Percentiles rank a stretch among this genome's conserved stretches.
Conservation (phyloP, 2,888 invertebrate genomes). For the Idaea dimidiata region DNA sequence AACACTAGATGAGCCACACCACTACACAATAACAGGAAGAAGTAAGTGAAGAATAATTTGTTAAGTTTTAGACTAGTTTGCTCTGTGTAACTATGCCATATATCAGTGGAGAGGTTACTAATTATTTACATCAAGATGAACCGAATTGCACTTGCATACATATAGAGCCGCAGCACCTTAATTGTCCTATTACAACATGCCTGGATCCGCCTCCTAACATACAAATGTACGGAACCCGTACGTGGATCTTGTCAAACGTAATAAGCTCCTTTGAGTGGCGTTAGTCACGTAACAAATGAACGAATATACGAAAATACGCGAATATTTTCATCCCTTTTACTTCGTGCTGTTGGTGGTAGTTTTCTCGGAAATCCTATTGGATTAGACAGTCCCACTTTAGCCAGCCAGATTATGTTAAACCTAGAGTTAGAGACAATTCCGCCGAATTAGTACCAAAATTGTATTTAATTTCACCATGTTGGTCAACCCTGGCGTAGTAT, state of each 20-base stretch:
- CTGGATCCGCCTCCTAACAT: conserved; percentile 19
- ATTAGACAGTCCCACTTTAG: conserved; percentile 11
- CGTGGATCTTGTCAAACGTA: conserved; percentile 48
- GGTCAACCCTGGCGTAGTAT: no score
- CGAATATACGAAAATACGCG: conserved; percentile 37
- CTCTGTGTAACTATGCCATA: no score
- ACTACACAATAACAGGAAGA: no score
- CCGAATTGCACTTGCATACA: no score
- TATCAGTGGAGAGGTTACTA: no score
- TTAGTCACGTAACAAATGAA: conserved; percentile 56
- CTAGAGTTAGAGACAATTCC: not conserved
- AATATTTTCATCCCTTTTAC: conserved; percentile 39
- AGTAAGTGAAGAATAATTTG: no score
- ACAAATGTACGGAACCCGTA: conserved; percentile 32
- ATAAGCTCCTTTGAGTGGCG: conserved; percentile 54
- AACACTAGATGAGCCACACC: no score
- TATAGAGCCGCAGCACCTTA: not conserved
- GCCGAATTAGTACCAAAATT: no score
- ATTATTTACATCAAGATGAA: no score
- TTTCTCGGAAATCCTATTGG: conserved; percentile 9
- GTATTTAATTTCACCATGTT: no score
- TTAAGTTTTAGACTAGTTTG: no score
- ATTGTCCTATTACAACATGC: not conserved
- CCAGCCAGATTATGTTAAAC: not conserved
- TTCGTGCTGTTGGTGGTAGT: conserved; percentile 28